Base-by-base conservation (phyloP, 1,140 invertebrate species). In the Leptinotarsa defecta region DNA sequence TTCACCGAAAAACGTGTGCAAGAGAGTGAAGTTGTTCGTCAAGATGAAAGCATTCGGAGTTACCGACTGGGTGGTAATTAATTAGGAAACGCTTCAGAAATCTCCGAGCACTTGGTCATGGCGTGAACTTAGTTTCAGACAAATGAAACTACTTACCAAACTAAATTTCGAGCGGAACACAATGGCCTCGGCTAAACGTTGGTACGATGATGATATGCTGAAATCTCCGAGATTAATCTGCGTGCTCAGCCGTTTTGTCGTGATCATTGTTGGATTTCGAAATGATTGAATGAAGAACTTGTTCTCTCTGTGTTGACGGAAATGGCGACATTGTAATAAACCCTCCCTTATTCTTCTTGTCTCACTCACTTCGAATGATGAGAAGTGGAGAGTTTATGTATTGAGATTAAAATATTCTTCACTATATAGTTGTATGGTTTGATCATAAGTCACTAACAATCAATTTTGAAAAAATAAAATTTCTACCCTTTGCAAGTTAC, bases 61-160 rank as follows among this genome's bases (percentile, higher is more conserved):
- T 24, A 68, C 20, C 43, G 65, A 68, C 19, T 68, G 52, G 52
- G n/a, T 27, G 65, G 65, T 68, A 68, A 68, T 68, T 68, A 68
- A 68, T 68, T 68, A 68, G 43, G 65, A 68, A 68, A 68, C 65
- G 65, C 65, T 68, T 68, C 65, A 68, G 65, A 68, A 68, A 68
- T 68, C 65, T 68, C 65, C 43, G 20, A 34, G 65, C 65, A 68
- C 24, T 68, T 68, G 65, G 65, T 43, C 65, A 68, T 68, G 65
- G 65, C 65, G 24, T 68, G 43, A 68, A 68, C 24, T 68, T 68
- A 68, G 65, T 68, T 68, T 68, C 65, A 68, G 65, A 68, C 65
- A 68, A 68, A 68, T 68, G 65, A 43, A 68, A 68, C 65, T 68
- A 68, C 65, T 68, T 27, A 68, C 65, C 43, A 27, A 68, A 34